These are phyloP conservation scores for Campoplex nolae DNA, from an alignment of 2,888 invertebrate species.

Conservation along the genomic window DNA sequence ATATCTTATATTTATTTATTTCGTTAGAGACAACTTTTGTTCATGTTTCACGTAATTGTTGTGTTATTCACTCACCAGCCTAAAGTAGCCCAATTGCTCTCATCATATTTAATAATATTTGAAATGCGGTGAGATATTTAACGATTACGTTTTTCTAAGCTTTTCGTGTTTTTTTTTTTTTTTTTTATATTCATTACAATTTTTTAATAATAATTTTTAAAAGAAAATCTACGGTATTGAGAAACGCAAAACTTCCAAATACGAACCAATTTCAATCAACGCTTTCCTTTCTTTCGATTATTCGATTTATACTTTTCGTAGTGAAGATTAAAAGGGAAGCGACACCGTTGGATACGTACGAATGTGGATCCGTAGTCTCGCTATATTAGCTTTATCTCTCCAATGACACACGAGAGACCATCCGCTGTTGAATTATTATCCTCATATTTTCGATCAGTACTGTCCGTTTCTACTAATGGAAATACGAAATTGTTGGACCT, in stretches of 20 bases:
- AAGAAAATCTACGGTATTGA: not conserved
- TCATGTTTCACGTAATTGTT: not conserved
- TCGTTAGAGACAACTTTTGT: not conserved
- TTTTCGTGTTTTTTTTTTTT: too few species aligned
- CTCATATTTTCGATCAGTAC: slow-evolving; percentile 10
- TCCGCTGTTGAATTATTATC: slow-evolving; percentile 57
- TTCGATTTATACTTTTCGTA: slow-evolving; percentile 9
- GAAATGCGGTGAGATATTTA: too few species aligned
- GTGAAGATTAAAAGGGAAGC: not conserved
- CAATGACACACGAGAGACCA: slow-evolving; percentile 29
- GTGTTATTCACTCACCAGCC: not conserved
- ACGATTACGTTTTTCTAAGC: too few species aligned
- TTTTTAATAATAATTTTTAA: not conserved
- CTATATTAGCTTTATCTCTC: slow-evolving; percentile 53
- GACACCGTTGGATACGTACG: slow-evolving; percentile 7
- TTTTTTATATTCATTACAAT: not conserved
- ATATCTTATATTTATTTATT: not conserved
- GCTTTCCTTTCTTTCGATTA: slow-evolving; percentile 32
- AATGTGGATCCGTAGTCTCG: slow-evolving; percentile 19
- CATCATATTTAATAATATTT: not conserved
- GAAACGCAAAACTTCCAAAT: not conserved
- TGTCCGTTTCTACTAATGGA: slow-evolving; percentile 17
- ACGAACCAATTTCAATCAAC: slow-evolving; percentile 9
- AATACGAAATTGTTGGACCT: slow-evolving; percentile 47
- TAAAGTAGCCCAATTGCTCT: not conserved